Base-by-base conservation (phyloP, 2,797 vertebrate species). In the Microcaecilia unicolor region DNA sequence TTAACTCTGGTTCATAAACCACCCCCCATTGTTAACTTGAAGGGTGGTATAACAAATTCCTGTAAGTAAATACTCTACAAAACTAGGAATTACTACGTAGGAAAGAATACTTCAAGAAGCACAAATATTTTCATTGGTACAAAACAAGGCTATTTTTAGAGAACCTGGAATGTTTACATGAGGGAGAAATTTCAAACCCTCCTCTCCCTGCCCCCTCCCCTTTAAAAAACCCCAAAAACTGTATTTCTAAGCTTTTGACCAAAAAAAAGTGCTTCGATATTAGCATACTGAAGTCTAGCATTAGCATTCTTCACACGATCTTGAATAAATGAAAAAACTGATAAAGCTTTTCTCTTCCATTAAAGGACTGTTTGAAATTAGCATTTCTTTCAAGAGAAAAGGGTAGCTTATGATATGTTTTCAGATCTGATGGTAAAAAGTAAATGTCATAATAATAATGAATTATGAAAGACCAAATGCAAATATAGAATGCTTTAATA, bases 381-480 rank as follows among this genome's bases (percentile, higher is more conserved):
- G 94, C 94, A 93, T 97, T 97, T 98, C 89, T 86, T 82, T 84
- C 85, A 90, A 91, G 90, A 86, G 91, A 98, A 98, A 99, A 98
- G 91, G 94, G 93, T 95, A 99, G 91, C 93, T 85, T 92, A 84
- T 80, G 80, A 89, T 90, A 91, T 88, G 84, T 89, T 89, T 78
- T 68, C 86, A 87, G 88, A 90, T 93, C 90, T 89, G 87, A 91
- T 92, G 87, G 91, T 97, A 84, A 86, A 81, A 84, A 83, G 82
- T 86, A 99, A 99, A 99, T 97, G 93, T 97, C 93, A 97, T 99
- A 97, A 97, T 97, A 97, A 98, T 99, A 97, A 99, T 99, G 92
- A 99, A 95, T 94, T 92, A 94, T 94, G 90, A 98, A 96, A 93
- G 92, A 96, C 86, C 86, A 91, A 97, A 97, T 97, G 96, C 91